Conservation (phyloP, 2,113 vertebrate genomes). For the Potamarius usumacintae region DNA sequence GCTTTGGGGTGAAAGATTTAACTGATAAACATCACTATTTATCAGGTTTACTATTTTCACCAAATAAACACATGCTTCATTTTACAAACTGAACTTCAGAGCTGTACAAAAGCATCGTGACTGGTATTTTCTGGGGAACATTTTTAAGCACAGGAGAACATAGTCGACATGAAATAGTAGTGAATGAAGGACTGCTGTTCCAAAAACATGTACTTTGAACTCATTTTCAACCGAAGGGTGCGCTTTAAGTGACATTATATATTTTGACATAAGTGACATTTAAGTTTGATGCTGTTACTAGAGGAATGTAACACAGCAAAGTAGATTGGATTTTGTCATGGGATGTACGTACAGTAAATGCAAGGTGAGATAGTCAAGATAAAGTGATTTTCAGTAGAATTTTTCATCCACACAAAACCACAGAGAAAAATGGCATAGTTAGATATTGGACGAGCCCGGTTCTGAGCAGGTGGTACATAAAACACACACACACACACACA, state of each 20-base stretch:
- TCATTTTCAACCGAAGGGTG: not conserved
- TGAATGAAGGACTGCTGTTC: not conserved
- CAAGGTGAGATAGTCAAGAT: conserved; percentile 5
- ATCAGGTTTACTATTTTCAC: not conserved
- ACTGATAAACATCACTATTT: not conserved
- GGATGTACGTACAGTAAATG: not conserved
- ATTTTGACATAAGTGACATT: no score
- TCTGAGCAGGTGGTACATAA: conserved; percentile 15
- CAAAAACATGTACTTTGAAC: not conserved
- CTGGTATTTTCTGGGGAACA: not conserved
- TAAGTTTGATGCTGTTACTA: not conserved
- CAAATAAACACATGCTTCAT: not conserved
- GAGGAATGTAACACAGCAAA: not conserved
- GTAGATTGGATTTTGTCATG: not conserved
- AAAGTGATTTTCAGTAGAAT: conserved; percentile 15
- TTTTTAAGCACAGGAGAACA: not conserved
- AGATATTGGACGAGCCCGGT: conserved; percentile 12
- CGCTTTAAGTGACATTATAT: not conserved
- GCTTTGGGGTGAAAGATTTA: not conserved
- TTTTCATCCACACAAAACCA: conserved; percentile 22
- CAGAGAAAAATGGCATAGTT: not conserved
- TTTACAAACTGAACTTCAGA: not conserved
- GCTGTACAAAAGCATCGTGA: not conserved
- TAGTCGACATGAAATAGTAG: not conserved
- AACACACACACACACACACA: not conserved